Evolutionary conservation across 2,113 vertebrate species (phyloP).

Genomic region (Silurus asotus): DNA sequence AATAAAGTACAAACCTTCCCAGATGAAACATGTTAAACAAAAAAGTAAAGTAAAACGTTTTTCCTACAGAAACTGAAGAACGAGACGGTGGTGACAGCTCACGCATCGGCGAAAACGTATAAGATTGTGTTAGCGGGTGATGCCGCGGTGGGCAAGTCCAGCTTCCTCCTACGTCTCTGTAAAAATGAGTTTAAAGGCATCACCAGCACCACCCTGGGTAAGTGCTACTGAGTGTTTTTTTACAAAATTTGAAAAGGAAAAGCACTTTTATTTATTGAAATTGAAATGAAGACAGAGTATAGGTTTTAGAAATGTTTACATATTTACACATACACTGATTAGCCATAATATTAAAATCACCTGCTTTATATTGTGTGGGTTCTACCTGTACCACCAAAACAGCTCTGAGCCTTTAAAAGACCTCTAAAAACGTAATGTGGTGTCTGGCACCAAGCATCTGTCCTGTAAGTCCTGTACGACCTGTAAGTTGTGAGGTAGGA

Average conservation of each 20-base stretch:
- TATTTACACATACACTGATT: neutral
- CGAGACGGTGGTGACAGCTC: constrained; percentile 61
- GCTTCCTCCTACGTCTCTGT: constrained; percentile 92
- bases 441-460: too few relatives aligned
- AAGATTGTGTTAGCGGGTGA: constrained; percentile 93
- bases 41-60: neutral
- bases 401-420: too few relatives aligned
- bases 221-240: constrained; percentile 8
- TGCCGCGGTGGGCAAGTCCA: constrained; percentile 94
- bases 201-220: constrained; percentile 87
- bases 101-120: constrained; percentile 82
- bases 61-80: constrained; percentile 39
- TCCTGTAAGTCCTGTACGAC: too few relatives aligned
- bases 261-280: neutral
- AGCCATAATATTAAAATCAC: too few relatives aligned
- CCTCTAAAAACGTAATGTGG: too few relatives aligned
- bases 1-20: neutral
- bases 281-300: neutral
- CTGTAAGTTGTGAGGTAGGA: too few relatives aligned
- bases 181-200: constrained; percentile 92
- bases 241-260: neutral
- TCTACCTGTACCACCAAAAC: too few relatives aligned
- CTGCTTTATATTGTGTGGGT: too few relatives aligned
- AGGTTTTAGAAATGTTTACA: neutral
- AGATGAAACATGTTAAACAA: neutral